Conservation (phyloP, 2,888 invertebrate genomes). For the Drosophila buzzatii region DNA sequence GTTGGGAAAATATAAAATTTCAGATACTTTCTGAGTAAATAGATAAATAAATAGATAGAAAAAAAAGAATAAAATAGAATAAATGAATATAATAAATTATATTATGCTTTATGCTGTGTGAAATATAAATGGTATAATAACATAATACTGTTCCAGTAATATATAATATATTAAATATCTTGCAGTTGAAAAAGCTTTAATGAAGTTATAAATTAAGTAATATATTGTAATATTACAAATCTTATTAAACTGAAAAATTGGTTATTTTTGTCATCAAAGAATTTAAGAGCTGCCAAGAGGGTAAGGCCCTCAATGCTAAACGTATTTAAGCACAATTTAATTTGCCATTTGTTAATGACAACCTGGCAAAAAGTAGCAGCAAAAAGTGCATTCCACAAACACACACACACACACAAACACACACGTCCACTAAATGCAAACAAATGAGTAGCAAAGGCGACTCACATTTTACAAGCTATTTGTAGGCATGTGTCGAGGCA, state of each 20-base stretch:
- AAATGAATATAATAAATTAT: no score
- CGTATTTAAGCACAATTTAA: constrained; percentile 78
- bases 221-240: not conserved
- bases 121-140: no score
- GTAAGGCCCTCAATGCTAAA: constrained; percentile 7
- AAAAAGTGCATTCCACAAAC: constrained; percentile 53
- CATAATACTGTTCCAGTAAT: no score
- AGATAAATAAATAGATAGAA: no score
- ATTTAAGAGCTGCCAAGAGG: not conserved
- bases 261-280: constrained; percentile 1
- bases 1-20: no score
- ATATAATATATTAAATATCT: not conserved
- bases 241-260: not conserved
- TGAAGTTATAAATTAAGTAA: not conserved
- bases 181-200: not conserved
- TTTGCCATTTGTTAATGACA: constrained; percentile 83
- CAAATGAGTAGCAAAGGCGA: constrained; percentile 48
- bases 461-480: constrained; percentile 40
- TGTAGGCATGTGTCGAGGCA: constrained; percentile 9
- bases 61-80: no score
- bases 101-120: no score
- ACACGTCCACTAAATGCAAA: constrained; percentile 45
- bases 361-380: constrained; percentile 49
- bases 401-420: constrained; percentile 24
- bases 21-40: no score